Percentiles rank a stretch among this genome's conserved stretches.
These are phyloP conservation scores for Macropis europaea DNA, from an alignment of 2,888 invertebrate genomes.

Conservation along the genomic window DNA sequence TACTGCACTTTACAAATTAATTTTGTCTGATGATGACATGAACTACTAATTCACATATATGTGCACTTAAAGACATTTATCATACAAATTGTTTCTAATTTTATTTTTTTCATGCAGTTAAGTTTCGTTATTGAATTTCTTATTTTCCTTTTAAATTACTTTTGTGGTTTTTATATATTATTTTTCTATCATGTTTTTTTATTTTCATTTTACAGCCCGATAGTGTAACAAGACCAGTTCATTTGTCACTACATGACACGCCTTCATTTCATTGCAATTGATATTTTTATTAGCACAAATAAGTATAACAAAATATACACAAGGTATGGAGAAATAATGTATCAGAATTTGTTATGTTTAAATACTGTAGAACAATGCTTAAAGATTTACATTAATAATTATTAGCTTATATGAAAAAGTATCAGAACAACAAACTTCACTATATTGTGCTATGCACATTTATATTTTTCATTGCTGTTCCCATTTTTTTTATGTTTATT, in stretches of 20 bases:
- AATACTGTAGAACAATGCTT: not conserved
- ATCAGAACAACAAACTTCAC: not conserved
- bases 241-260: constrained; percentile 27
- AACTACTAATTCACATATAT: constrained; percentile 40
- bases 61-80: constrained; percentile 3
- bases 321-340: constrained; percentile 65
- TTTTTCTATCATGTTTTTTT: constrained; percentile 33
- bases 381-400: not conserved
- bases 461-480: not conserved
- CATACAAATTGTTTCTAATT: not conserved
- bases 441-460: not conserved
- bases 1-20: constrained; percentile 67
- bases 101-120: constrained; percentile 8
- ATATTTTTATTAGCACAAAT: constrained; percentile 30
- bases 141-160: constrained; percentile 43
- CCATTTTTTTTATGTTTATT: not conserved
- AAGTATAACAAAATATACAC: constrained; percentile 45
- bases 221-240: constrained; percentile 42
- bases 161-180: constrained; percentile 21
- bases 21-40: constrained; percentile 59
- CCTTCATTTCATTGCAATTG: constrained; percentile 23
- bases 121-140: constrained; percentile 13
- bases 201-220: constrained; percentile 65
- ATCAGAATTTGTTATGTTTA: constrained; percentile 19
- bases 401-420: not conserved